Evolutionary conservation across 1,140 invertebrate genomes (phyloP).

Genomic region (Uloborus diversus): DNA sequence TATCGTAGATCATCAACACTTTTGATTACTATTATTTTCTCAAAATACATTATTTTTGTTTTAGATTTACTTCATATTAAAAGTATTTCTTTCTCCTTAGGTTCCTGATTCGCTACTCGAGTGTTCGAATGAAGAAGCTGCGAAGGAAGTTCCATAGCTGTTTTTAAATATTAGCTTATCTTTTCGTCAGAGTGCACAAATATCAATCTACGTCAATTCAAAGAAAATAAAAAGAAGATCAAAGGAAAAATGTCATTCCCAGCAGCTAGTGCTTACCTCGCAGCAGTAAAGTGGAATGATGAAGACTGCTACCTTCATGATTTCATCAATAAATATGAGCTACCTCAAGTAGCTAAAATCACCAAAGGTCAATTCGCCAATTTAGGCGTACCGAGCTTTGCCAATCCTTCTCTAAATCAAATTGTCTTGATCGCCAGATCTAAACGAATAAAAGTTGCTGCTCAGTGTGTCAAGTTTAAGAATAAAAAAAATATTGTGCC

Average conservation of each 20-base stretch:
- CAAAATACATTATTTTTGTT: no score
- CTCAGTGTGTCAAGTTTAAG: conserved; percentile 89
- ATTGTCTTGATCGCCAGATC: conserved; percentile 84
- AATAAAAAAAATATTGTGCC: conserved; percentile 79
- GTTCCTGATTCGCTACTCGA: background rate
- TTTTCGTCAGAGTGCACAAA: background rate
- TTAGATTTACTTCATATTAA: background rate
- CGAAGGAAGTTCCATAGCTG: background rate
- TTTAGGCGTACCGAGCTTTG: conserved; percentile 84
- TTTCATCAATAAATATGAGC: conserved; percentile 78
- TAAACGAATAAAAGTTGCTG: conserved; percentile 82
- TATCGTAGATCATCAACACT: no score
- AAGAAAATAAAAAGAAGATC: background rate
- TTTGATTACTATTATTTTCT: no score
- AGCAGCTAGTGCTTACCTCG: conserved; percentile 58
- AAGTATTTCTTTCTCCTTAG: background rate
- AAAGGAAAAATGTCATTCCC: conserved; percentile 17
- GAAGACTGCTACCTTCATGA: conserved; percentile 81
- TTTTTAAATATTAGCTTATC: background rate
- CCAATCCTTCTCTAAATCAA: conserved; percentile 82
- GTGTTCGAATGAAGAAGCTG: background rate
- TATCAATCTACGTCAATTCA: background rate
- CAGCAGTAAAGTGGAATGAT: conserved; percentile 77
- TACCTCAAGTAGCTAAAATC: conserved; percentile 88
- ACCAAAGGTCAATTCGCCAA: conserved; percentile 91